Base-by-base conservation (phyloP, 2,113 vertebrate species). In the Oenanthe oenanthe region DNA sequence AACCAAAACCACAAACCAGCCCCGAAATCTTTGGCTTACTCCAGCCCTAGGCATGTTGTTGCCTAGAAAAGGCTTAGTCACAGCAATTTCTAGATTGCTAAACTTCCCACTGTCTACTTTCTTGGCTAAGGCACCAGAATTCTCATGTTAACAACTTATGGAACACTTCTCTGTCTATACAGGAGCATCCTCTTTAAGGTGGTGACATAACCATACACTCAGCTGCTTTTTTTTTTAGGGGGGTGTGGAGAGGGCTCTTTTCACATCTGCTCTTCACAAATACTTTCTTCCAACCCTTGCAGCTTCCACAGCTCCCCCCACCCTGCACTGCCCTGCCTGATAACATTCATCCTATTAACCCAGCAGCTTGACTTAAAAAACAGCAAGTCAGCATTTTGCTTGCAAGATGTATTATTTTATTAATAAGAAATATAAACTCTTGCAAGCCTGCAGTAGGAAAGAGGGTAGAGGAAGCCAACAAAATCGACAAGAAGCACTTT, bases 361-460 rank as follows among this genome's bases (percentile, higher is more conserved):
- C 81, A 61, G 71, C 18, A 79, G 54, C 58, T 65, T 79, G 74
- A 38, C 73, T 85, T 84, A 11, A 85, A 87, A 89, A 88, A n/a
- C 32, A n/a, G 15, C 57, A 82, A 91, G 80, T 81, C 80, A 91
- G 94, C 89, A 25, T 82, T 91, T 95, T 87, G 9, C 77, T 92
- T 40, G 48, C 53, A 34, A 91, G 87, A 89, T 2, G 0, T 68
- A 91, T 89, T 82, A 91, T 95, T 95, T 93, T 94, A 93, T 95
- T 94, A 93, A 91, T 63, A 89, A 85, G 88, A 95, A 88, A 85
- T 82, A 85, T 47, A 85, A 95, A 87, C 54, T 85, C 70, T 40
- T n/a, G 12, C 58, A 62, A 89, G 60, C 51, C 71, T 43, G 47
- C 38, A 11, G 61, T 58, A 17, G 29, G 62, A 76, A 61, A 67